Evolutionary conservation across 2,113 vertebrate genomes (phyloP).

Genomic region (Tachuris rubrigastra): DNA sequence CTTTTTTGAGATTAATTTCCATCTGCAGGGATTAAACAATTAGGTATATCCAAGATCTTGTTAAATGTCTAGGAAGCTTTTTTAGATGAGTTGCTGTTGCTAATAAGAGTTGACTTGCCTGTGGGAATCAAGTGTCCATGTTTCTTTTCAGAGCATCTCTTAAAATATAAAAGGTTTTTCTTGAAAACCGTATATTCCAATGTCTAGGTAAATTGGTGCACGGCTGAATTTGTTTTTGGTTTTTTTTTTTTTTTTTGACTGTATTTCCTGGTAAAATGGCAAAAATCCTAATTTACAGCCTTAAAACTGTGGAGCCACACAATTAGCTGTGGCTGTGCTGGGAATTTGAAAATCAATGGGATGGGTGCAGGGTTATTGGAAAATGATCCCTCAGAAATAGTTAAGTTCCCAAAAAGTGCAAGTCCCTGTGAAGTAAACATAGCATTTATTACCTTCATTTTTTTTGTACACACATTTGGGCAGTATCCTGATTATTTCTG

Average conservation of each 20-base stretch:
- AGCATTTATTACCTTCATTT: background rate
- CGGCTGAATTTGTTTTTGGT: too few species aligned
- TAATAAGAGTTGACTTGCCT: background rate
- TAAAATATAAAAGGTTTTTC: background rate
- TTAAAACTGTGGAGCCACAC: background rate
- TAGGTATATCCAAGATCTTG: background rate
- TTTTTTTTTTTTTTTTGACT: background rate
- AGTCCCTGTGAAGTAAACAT: background rate
- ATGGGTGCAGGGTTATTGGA: background rate
- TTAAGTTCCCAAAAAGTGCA: background rate
- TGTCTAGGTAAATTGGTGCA: background rate
- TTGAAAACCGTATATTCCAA: background rate
- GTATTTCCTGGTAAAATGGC: background rate
- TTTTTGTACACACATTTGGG: background rate
- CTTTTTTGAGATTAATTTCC: slow-evolving; percentile 24
- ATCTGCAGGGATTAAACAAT: slow-evolving; percentile 24
- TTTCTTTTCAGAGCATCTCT: background rate
- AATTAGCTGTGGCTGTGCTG: background rate
- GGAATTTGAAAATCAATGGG: background rate
- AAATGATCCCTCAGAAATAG: background rate
- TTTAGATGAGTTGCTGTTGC: background rate
- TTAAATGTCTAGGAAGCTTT: background rate
- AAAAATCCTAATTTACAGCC: background rate
- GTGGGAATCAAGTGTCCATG: background rate
- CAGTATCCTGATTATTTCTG: background rate